A percentile compares a stretch with the other conserved stretches of the same genome.
Evolutionary conservation across 2,888 invertebrate species (phyloP).

Genomic region (Tachina fera): DNA sequence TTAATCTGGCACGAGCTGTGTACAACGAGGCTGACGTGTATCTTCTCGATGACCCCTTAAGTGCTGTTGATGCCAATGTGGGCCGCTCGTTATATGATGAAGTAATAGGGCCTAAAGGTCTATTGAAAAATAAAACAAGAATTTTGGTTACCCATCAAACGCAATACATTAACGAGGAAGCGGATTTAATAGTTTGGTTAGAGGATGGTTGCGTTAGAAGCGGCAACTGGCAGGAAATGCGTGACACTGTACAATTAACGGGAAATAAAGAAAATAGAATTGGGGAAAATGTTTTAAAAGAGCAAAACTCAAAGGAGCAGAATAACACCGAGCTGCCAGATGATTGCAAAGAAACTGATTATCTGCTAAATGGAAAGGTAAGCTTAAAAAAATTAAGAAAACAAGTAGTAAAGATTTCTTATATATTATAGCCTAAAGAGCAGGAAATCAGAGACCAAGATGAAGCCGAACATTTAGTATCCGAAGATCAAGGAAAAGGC

Average conservation of each 20-base stretch:
- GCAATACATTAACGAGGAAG: slow-evolving; percentile 86
- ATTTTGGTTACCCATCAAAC: slow-evolving; percentile 91
- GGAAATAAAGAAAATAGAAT: slow-evolving; percentile 72
- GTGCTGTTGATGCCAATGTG: slow-evolving; percentile 91
- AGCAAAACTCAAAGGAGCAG: not conserved
- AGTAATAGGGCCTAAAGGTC: slow-evolving; percentile 85
- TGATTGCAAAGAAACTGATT: slow-evolving; percentile 74
- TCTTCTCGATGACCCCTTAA: slow-evolving; percentile 90
- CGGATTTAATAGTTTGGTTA: slow-evolving; percentile 86
- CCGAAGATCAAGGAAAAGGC: slow-evolving; percentile 83
- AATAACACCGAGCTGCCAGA: slow-evolving; percentile 70
- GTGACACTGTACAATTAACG: slow-evolving; percentile 73
- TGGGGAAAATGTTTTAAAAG: not conserved
- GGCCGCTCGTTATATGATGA: slow-evolving; percentile 89
- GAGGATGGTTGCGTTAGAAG: slow-evolving; percentile 84
- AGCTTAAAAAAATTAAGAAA: not conserved
- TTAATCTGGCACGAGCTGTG: slow-evolving; percentile 88
- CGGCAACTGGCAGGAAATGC: slow-evolving; percentile 84
- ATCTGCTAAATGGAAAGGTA: slow-evolving; percentile 55
- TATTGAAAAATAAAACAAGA: slow-evolving; percentile 86
- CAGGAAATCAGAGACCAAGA: slow-evolving; percentile 62
- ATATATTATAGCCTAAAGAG: not conserved
- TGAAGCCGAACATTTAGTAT: slow-evolving; percentile 75
- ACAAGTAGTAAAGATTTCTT: not conserved
- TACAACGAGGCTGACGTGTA: slow-evolving; percentile 90